Evolutionary conservation across 2,888 invertebrate species (phyloP).

Genomic region (Automeris io): DNA sequence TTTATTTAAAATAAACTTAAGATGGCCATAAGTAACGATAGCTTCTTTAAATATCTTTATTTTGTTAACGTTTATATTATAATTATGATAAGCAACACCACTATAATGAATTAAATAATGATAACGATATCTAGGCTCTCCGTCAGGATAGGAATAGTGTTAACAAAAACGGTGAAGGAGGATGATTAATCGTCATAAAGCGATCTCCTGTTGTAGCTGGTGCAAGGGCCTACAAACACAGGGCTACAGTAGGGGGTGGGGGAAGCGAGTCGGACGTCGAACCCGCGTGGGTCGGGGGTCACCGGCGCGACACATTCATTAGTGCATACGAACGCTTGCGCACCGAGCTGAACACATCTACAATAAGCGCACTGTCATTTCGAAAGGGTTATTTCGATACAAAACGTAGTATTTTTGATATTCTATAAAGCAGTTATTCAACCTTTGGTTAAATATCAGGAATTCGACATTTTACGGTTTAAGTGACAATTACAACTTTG

Average conservation of each 20-base stretch:
- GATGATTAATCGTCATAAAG: constrained; percentile 51
- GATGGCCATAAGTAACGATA: too few species aligned
- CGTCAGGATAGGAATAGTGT: constrained; percentile 26
- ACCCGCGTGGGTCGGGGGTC: constrained; percentile 74
- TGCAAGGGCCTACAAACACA: constrained; percentile 23
- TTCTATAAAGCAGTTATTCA: too few species aligned
- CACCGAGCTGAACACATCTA: constrained; percentile 19
- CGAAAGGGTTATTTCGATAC: not conserved
- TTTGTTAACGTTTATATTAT: too few species aligned
- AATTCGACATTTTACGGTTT: too few species aligned
- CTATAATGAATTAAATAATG: constrained; percentile 17
- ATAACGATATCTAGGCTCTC: constrained; percentile 11
- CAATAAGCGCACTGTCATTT: not conserved
- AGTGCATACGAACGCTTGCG: constrained; percentile 52
- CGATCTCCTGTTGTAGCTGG: constrained; percentile 44
- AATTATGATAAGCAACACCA: too few species aligned
- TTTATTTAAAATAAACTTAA: too few species aligned
- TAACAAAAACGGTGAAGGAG: constrained; percentile 36
- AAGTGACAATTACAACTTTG: too few species aligned
- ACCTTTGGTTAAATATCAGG: too few species aligned
- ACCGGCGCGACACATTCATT: constrained; percentile 68
- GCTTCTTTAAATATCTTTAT: too few species aligned
- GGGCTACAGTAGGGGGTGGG: constrained; percentile 22
- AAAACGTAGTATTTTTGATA: not conserved
- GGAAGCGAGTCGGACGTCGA: constrained; percentile 52